A percentile compares a stretch with the other conserved stretches of the same genome.
Conservation (phyloP, 1,140 invertebrate species). For the Megathymus violae region DNA sequence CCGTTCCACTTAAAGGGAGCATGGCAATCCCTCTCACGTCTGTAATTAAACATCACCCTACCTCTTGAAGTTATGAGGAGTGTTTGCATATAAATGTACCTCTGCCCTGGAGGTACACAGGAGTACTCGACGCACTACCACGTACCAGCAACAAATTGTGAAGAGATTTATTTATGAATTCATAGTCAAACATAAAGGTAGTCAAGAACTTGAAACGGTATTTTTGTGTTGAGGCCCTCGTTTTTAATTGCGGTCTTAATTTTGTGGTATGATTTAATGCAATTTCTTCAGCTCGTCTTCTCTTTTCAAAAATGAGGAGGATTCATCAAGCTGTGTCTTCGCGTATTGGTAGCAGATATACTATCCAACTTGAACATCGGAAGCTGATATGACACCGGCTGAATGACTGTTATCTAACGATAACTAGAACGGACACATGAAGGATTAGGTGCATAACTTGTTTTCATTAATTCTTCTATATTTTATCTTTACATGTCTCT, state of each 20-base stretch:
- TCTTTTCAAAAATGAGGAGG: too few relatives aligned
- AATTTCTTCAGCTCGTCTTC: too few relatives aligned
- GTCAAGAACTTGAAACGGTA: background rate
- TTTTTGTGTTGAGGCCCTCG: slow-evolving; percentile 1
- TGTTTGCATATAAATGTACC: slow-evolving; percentile 29
- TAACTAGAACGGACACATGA: too few relatives aligned
- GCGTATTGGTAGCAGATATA: too few relatives aligned
- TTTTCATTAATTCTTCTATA: too few relatives aligned
- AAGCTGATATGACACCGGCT: too few relatives aligned
- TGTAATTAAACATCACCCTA: slow-evolving; percentile 33
- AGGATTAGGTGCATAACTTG: too few relatives aligned
- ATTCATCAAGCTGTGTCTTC: too few relatives aligned
- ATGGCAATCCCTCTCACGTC: slow-evolving; percentile 21
- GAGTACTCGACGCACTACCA: slow-evolving; percentile 10
- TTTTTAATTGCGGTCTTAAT: slow-evolving; percentile 22
- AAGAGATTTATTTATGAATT: slow-evolving; percentile 27
- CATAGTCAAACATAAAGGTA: slow-evolving; percentile 14
- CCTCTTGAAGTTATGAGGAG: slow-evolving; percentile 12
- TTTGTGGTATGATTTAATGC: too few relatives aligned
- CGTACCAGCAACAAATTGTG: slow-evolving; percentile 19
- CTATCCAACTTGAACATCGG: too few relatives aligned
- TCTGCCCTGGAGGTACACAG: background rate
- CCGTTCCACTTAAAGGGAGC: slow-evolving; percentile 2
- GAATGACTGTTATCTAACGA: too few relatives aligned
- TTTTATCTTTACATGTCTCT: too few relatives aligned